Evolutionary conservation across 2,888 invertebrate genomes (phyloP), one percentile per base, ranked within the genome.

Genomic region (Cosmia trapezina): DNA sequence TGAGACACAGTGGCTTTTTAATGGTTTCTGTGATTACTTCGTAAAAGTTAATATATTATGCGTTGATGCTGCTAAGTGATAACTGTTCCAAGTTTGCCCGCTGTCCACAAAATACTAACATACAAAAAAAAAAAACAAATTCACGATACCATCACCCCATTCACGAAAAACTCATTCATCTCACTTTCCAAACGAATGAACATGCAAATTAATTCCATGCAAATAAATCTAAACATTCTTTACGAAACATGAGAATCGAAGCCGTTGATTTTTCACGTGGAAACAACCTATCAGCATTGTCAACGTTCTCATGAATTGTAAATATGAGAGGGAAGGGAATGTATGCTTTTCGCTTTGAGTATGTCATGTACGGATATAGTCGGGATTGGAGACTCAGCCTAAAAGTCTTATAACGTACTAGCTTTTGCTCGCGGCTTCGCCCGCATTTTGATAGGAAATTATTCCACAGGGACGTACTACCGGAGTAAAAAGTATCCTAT

Each of bases 231-330:
- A 76, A 81, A 71, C 62, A 64, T 53, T 56, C 60, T 43, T 45
- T 22, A 11, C 14, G 22, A 66, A 69, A 57, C n/a, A 77, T 45
- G 22, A 53, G 43, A 59, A 70, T 73, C 33, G 64, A 69, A 28
- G 28, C 17, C 41, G 64, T 54, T 63, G 66, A 70, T 73, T 76
- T 70, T 78, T 80, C 70, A 72, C 57, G 60, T 66, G 62, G 76
- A 83, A 85, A 73, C 54, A 71, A 45, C 49, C 54, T 68, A 67
- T 70, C 56, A 61, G 37, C 54, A 71, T 76, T 80, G 80, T 80
- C 83, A 76, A 22, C 70, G 71, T 28, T 43, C 73, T 84, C 85
- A 85, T 84, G 85, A 84, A 84, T 84, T 84, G 76, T 83, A 84
- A 85, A 83, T 83, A 66, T 64, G 33, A 22, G 64, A 70, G 51